A percentile compares a stretch with the other conserved stretches of the same genome.
phyloP scores from a whole-genome alignment of 2,113 vertebrate genomes.

The Nothoprocta pentlandii region DNA sequence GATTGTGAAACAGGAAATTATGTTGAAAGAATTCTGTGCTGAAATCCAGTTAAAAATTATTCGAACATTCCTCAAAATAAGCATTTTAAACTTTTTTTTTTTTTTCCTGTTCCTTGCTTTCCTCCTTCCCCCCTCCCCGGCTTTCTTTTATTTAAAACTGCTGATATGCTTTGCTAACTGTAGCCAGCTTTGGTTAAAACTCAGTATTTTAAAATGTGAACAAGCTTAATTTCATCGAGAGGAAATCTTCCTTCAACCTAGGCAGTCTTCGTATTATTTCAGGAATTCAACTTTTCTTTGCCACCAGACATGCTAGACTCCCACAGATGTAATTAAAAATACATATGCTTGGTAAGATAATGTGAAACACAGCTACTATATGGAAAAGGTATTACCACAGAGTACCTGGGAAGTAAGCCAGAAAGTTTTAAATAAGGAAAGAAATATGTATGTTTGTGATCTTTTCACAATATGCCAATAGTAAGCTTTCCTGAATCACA shows the following conservation, averaged over 20 bases:
- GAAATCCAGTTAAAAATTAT: not conserved
- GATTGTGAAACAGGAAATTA: not conserved
- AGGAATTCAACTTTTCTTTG: not conserved
- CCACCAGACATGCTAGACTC: rapidly evolving
- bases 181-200: not conserved
- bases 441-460: not conserved
- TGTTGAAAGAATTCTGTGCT: not conserved
- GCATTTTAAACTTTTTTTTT: not conserved
- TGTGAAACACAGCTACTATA: conserved; percentile 16
- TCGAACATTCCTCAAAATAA: not conserved
- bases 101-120: not conserved
- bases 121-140: too few relatives aligned
- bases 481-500: not conserved
- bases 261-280: not conserved
- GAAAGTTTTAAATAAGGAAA: not conserved
- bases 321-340: not conserved
- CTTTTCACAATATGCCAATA: not conserved
- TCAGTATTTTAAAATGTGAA: not conserved
- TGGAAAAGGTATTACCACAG: not conserved
- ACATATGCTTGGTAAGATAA: not conserved
- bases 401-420: not conserved
- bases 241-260: not conserved
- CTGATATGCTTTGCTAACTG: not conserved
- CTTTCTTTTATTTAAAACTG: not conserved
- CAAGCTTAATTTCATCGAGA: not conserved